phyloP scores from a whole-genome alignment of 2,888 invertebrate genomes.

The Argynnis bischoffii region DNA sequence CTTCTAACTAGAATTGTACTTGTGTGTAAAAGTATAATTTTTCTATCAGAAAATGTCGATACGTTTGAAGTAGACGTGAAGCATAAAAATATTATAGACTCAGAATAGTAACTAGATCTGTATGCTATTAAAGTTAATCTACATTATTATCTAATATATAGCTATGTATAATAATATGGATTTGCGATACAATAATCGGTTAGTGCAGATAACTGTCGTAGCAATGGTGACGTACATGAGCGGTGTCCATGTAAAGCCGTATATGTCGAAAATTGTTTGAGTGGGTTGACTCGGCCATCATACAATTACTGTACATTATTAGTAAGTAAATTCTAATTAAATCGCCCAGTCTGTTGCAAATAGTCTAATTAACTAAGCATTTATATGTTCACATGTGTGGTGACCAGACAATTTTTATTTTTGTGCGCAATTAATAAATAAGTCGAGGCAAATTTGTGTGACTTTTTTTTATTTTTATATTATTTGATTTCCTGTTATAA shows the following conservation, averaged over 20 bases:
- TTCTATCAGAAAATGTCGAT: background rate
- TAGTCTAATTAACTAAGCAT: constrained; percentile 64
- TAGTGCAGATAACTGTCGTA: constrained; percentile 17
- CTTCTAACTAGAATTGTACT: background rate
- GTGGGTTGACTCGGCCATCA: constrained; percentile 37
- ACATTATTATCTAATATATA: background rate
- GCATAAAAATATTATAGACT: background rate
- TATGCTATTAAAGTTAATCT: background rate
- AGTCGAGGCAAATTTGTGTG: constrained; percentile 53
- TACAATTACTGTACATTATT: constrained; percentile 27
- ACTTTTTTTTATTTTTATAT: constrained; percentile 43
- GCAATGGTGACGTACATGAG: constrained; percentile 38
- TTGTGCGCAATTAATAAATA: constrained; percentile 72
- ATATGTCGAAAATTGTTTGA: constrained; percentile 47
- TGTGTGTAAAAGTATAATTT: background rate
- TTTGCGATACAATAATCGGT: background rate
- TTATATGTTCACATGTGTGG: constrained; percentile 69
- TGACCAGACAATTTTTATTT: constrained; percentile 70
- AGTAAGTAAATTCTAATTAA: constrained; percentile 24
- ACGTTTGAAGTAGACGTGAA: constrained; percentile 8
- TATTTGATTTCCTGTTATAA: constrained; percentile 71
- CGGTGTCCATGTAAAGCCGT: constrained; percentile 38
- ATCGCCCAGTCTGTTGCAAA: constrained; percentile 56
- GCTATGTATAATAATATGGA: background rate
- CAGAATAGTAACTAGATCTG: constrained; percentile 1